Percentiles rank a stretch among this genome's conserved stretches.
Conservation (phyloP, 2,888 invertebrate species). For the Epinotia ramella region DNA sequence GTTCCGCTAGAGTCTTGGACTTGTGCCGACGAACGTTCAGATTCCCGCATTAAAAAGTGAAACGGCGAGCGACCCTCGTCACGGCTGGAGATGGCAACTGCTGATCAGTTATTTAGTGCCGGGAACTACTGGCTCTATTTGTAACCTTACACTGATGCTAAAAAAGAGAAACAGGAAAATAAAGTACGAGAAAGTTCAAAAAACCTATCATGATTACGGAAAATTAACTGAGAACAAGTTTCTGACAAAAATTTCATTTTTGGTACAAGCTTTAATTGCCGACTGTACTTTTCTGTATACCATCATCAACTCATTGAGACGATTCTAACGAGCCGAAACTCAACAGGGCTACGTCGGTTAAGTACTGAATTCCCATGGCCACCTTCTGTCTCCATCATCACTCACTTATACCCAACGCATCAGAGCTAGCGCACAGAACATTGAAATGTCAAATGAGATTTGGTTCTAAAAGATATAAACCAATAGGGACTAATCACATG, state of each 20-base stretch:
- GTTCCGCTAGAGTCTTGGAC: not conserved
- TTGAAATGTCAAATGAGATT: not conserved
- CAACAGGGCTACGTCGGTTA: no score
- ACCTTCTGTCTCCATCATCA: no score
- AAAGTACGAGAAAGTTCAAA: not conserved
- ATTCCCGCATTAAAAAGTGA: slow-evolving; percentile 39
- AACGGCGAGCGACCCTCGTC: slow-evolving; percentile 36
- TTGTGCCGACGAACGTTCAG: not conserved
- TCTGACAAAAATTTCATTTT: no score
- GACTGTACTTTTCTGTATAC: no score
- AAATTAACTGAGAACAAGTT: no score
- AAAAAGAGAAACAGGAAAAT: not conserved
- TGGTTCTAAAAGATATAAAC: not conserved
- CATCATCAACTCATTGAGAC: no score
- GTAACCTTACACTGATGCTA: not conserved
- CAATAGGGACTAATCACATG: not conserved
- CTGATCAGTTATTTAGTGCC: slow-evolving; percentile 44
- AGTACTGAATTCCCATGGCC: no score
- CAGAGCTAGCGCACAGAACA: not conserved
- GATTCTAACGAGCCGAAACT: no score
- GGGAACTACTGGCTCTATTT: slow-evolving; percentile 27
- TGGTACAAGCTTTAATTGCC: no score
- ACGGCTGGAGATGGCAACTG: slow-evolving; percentile 37
- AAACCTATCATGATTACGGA: no score
- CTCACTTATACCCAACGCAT: no score